phyloP scores from a whole-genome alignment of 2,888 invertebrate species.

The Troglohyphantes excavatus region DNA sequence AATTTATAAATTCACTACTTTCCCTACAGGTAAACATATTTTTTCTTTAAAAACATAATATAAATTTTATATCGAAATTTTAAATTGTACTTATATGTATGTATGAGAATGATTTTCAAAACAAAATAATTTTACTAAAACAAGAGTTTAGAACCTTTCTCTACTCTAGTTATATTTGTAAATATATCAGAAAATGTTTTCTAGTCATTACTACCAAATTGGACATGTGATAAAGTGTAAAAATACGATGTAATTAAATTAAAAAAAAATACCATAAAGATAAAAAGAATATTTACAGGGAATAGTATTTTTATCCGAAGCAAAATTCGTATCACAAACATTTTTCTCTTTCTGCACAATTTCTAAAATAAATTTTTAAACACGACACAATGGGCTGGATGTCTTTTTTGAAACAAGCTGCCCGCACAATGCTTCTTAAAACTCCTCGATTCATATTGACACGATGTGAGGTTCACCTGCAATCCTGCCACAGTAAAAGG shows the following conservation, averaged over 20 bases:
- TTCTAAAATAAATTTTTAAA: not conserved
- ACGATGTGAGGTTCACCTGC: conserved; percentile 72
- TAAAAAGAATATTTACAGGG: not conserved
- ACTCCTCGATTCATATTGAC: conserved; percentile 14
- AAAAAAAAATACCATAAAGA: not conserved
- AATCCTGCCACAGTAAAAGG: conserved; percentile 74
- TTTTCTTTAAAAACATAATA: too few species aligned
- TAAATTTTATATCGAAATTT: too few species aligned
- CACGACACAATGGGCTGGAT: conserved; percentile 4
- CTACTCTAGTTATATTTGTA: not conserved
- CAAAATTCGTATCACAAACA: not conserved
- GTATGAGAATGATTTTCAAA: too few species aligned
- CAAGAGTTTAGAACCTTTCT: not conserved
- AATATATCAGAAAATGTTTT: not conserved
- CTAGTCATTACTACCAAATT: not conserved
- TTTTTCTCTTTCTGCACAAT: conserved; percentile 7
- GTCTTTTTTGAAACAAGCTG: conserved; percentile 22
- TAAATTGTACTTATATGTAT: too few species aligned
- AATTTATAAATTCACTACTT: too few species aligned
- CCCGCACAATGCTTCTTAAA: conserved; percentile 29
- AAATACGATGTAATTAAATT: not conserved
- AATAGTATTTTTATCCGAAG: not conserved
- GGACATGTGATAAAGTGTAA: not conserved
- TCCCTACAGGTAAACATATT: too few species aligned
- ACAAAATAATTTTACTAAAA: not conserved